A percentile compares a stretch with the other conserved stretches of the same genome.
Conservation (phyloP, 2,888 invertebrate genomes). For the Helleia helle region DNA sequence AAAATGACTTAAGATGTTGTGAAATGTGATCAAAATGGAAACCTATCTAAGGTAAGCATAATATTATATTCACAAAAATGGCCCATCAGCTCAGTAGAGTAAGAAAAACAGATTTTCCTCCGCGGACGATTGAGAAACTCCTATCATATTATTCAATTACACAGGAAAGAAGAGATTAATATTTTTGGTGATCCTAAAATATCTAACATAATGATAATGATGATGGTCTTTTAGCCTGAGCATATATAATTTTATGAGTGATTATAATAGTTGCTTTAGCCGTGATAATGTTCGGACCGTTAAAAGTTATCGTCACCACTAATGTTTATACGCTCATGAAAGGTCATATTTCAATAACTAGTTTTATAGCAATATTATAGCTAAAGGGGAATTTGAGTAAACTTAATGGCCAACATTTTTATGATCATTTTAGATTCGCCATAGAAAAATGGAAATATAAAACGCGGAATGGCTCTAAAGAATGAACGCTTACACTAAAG, state of each 20-base stretch:
- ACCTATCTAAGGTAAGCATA: too few species aligned
- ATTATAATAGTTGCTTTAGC: slow-evolving; percentile 11
- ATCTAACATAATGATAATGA: too few species aligned
- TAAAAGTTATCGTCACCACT: slow-evolving; percentile 15
- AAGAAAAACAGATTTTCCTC: too few species aligned
- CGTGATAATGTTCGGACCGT: slow-evolving; percentile 8
- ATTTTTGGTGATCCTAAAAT: too few species aligned
- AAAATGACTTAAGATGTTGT: too few species aligned
- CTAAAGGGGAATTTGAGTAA: not conserved
- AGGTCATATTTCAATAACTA: slow-evolving; percentile 7
- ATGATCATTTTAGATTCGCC: not conserved
- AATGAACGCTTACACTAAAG: too few species aligned
- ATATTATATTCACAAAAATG: too few species aligned
- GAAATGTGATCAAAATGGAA: too few species aligned
- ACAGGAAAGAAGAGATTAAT: too few species aligned
- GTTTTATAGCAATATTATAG: slow-evolving; percentile 5
- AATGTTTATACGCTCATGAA: slow-evolving; percentile 7
- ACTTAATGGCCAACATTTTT: not conserved
- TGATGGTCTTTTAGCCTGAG: not conserved
- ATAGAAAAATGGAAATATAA: not conserved
- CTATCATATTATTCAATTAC: too few species aligned
- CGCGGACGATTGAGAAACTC: too few species aligned
- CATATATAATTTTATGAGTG: not conserved
- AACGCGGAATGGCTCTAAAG: not conserved
- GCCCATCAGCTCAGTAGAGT: too few species aligned